Base-by-base conservation (phyloP, 2,797 vertebrate genomes). In the Fratercula arctica region DNA sequence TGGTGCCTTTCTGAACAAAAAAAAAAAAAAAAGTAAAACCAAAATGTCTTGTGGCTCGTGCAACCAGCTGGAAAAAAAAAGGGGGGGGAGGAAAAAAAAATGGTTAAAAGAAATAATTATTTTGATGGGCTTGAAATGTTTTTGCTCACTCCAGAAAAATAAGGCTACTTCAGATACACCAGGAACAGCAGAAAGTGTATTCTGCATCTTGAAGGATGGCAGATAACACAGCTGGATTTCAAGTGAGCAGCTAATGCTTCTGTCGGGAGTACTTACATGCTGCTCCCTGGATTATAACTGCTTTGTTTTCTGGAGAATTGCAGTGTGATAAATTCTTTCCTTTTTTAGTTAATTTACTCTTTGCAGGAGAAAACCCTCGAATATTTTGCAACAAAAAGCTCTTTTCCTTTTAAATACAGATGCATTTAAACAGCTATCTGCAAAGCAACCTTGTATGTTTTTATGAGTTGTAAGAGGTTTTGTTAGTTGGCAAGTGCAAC, bases 271-370 rank as follows among this genome's bases (percentile, higher is more conserved):
- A 21, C 33, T 61, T 9, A 4, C 2, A 2, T 33, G 18, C 29
- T 4, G 17, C 87, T 83, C 46, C 29, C 35, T 60, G 73, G n/a
- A n/a, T 90, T 91, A 25, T n/a, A 63, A 74, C 29, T 77, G 56
- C 61, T 82, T 75, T 84, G 46, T 18, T 18, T 87, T 88, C 45
- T 79, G 81, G 31, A 90, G 54, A 66, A 57, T 67, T 59, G 46
- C 85, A 56, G 24, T n/a, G 20, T 77, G 72, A 85, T 59, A 63
- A 76, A 48, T 37, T 57, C 41, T 95, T 86, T 53, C 61, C 43
- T 63, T 93, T 82, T 89, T 68, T 64, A 78, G 39, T 70, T 90
- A 68, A 93, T 93, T 84, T 87, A n/a, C 28, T 66, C 20, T 73
- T 73, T 74, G 43, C 35, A 35, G 78, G 73, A 73, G 63, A 87